Evolutionary conservation across 1,140 invertebrate species (phyloP), one percentile per base, ranked within the genome.

Genomic region (Alviniconcha marisindica): DNA sequence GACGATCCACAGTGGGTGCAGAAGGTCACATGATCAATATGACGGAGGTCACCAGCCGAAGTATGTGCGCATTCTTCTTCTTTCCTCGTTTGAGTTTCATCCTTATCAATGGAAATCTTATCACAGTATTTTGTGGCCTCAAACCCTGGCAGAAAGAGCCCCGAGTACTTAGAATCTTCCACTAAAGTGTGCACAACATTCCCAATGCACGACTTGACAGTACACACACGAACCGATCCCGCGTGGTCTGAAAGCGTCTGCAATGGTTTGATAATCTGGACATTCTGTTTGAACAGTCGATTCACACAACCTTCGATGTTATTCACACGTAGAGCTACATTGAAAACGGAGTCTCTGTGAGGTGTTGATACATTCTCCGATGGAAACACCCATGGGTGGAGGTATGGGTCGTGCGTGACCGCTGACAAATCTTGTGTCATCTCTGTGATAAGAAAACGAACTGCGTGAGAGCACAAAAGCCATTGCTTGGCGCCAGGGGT

Each of bases 151-250:
- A 94, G 87, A 87, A 94, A 94, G 42, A 84, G 56, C 0, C 93
- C 93, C 0, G 42, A 83, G 83, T 94, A 94, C 12, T 91, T 77
- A 48, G 79, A 83, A 83, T 91, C 92, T 82, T 94, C 87, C 38
- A 95, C 87, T 1, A 94, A 83, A 0, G 94, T 94, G 81, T 95
- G 94, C 15, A 93, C 88, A 14, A 94, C 91, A 88, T 94, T 94
- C 1, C 94, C 94, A 78, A 94, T 91, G 85, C 92, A 93, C n/a
- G 94, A 94, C 77, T 91, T 91, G 0, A 94, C 89, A 14, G 93
- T 90, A 5, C 94, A 92, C 82, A 92, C 91, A 12, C 85, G 90
- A 0, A 94, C 90, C 0, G 81, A 63, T 24, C 94, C 94, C 63
- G 85, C 36, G n/a, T 79, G 51, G 84, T 94, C 93, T 18, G 71